Conservation (phyloP, 2,113 vertebrate species). For the Hippoglossus stenolepis region DNA sequence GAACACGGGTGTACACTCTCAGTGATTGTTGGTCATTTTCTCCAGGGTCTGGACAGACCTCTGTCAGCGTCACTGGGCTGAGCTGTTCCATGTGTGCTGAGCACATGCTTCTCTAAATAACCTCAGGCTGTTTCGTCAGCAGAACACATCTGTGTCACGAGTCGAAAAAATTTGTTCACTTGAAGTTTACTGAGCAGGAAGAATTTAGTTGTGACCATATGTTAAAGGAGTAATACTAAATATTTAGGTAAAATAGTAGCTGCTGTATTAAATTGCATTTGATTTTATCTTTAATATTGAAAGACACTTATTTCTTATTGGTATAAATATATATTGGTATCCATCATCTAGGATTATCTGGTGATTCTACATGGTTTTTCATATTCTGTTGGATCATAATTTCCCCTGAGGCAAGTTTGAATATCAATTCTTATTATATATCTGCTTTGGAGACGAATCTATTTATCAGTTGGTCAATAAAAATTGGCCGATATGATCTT, state of each 20-base stretch:
- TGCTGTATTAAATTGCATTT: too few species aligned
- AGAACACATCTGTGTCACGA: constrained; percentile 52
- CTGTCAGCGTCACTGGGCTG: constrained; percentile 46
- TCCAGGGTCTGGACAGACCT: constrained; percentile 23
- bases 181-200: not conserved
- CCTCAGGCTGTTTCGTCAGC: constrained; percentile 38
- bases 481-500: too few species aligned
- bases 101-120: constrained; percentile 58
- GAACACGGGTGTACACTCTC: constrained; percentile 13
- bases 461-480: too few species aligned
- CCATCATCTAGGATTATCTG: not conserved
- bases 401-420: not conserved
- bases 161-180: not conserved
- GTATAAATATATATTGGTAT: not conserved
- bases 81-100: constrained; percentile 68
- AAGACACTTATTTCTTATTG: too few species aligned
- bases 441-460: not conserved
- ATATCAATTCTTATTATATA: not conserved
- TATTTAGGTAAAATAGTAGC: too few species aligned
- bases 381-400: not conserved
- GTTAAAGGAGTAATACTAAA: not conserved
- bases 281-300: too few species aligned
- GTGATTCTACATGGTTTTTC: not conserved
- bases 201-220: not conserved
- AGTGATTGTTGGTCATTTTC: constrained; percentile 56